Conservation (phyloP, 2,888 invertebrate genomes). For the Allolobophora icterica region DNA sequence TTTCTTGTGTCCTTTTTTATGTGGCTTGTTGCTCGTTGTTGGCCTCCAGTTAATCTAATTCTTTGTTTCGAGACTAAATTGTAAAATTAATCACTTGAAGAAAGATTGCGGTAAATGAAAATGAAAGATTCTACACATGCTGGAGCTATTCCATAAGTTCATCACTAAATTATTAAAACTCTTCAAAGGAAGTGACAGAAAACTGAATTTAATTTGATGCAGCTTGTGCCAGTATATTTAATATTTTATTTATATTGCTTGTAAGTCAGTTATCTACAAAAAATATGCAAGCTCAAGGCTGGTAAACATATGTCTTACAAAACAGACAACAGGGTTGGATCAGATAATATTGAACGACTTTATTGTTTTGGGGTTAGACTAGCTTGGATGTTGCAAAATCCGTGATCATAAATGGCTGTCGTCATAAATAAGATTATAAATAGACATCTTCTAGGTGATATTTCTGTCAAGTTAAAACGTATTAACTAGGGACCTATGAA, state of each 20-base stretch:
- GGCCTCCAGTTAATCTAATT: neutral
- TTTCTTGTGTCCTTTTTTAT: neutral
- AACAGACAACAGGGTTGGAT: neutral
- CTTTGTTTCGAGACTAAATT: neutral
- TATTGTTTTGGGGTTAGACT: neutral
- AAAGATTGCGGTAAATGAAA: neutral
- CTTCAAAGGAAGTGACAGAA: neutral
- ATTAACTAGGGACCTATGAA: no score
- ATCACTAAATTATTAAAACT: neutral
- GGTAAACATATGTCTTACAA: neutral
- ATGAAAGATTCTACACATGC: neutral
- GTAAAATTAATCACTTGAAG: constrained; percentile 17
- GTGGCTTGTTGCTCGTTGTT: neutral
- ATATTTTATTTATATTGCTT: neutral
- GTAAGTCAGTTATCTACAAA: neutral
- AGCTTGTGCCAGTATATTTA: neutral
- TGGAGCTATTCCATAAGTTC: constrained; percentile 17
- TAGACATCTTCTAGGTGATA: neutral
- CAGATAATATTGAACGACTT: neutral
- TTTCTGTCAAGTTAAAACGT: neutral
- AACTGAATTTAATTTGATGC: neutral
- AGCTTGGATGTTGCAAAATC: neutral
- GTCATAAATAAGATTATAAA: neutral
- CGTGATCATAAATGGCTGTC: neutral
- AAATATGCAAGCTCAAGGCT: constrained; percentile 6